Conservation (phyloP, 2,888 invertebrate genomes). For the Drosophila anomelani region DNA sequence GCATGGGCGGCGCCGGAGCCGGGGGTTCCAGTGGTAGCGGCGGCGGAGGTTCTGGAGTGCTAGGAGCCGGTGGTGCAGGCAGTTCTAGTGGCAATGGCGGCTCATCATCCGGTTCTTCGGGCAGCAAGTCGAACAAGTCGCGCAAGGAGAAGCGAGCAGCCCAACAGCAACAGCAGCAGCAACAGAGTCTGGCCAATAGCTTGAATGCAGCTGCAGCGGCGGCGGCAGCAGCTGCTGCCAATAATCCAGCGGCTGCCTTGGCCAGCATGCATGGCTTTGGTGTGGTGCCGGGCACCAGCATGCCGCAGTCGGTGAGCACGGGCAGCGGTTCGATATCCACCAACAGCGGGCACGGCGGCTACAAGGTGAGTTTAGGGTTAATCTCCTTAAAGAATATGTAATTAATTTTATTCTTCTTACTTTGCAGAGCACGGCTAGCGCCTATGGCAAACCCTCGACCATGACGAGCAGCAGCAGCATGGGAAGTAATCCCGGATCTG, state of each 20-base stretch:
- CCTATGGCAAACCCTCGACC: slow-evolving; percentile 82
- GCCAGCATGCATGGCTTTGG: slow-evolving; percentile 83
- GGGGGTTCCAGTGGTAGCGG: slow-evolving; percentile 51
- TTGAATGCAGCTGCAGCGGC: slow-evolving; percentile 81
- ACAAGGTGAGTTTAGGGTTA: slow-evolving; percentile 72
- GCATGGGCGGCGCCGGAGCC: slow-evolving; percentile 74
- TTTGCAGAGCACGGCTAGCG: slow-evolving; percentile 80
- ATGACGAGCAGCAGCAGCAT: slow-evolving; percentile 76
- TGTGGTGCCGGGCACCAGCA: slow-evolving; percentile 80
- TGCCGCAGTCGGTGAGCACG: slow-evolving; percentile 79
- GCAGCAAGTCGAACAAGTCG: slow-evolving; percentile 82
- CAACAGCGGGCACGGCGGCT: slow-evolving; percentile 69
- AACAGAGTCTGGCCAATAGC: slow-evolving; percentile 82
- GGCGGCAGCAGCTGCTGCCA: slow-evolving; percentile 79
- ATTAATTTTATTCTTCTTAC: neutral
- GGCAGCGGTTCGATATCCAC: slow-evolving; percentile 69
- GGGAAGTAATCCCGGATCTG: slow-evolving; percentile 81
- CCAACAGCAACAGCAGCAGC: slow-evolving; percentile 79
- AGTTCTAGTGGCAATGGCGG: slow-evolving; percentile 78
- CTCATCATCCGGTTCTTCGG: slow-evolving; percentile 76
- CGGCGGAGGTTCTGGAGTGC: slow-evolving; percentile 75
- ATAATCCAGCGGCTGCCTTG: slow-evolving; percentile 80
- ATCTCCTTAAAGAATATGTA: neutral
- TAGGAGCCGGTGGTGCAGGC: slow-evolving; percentile 69
- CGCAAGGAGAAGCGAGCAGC: slow-evolving; percentile 84